These are phyloP conservation scores for Pilophorus perplexus DNA, from an alignment of 2,888 invertebrate genomes.

Conservation along the genomic window DNA sequence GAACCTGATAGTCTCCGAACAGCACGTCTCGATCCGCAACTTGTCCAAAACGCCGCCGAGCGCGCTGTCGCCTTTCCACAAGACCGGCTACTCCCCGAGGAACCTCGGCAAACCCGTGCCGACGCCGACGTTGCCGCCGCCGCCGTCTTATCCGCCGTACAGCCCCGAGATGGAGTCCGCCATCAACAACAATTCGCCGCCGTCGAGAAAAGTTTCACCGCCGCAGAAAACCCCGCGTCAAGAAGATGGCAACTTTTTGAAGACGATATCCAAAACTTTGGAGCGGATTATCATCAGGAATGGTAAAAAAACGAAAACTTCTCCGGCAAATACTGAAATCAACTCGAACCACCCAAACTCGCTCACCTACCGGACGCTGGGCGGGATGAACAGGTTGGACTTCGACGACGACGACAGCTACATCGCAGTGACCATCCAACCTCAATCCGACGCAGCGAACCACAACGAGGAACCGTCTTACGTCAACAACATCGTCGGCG, in stretches of 20 bases:
- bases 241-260: slow-evolving; percentile 47
- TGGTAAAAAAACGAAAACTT: slow-evolving; percentile 41
- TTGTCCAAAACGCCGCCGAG: slow-evolving; percentile 18
- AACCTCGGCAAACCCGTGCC: slow-evolving; percentile 43
- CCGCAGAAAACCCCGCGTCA: not conserved
- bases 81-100: slow-evolving; percentile 36
- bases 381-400: slow-evolving; percentile 2
- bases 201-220: slow-evolving; percentile 4
- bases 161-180: slow-evolving; percentile 42
- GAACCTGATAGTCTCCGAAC: slow-evolving; percentile 59
- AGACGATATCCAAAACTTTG: slow-evolving; percentile 48
- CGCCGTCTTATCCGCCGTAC: slow-evolving; percentile 21
- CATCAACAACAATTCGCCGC: slow-evolving; percentile 45
- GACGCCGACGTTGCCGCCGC: slow-evolving; percentile 40
- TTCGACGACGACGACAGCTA: slow-evolving; percentile 1
- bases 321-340: not conserved
- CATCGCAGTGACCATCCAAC: slow-evolving; percentile 17
- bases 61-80: slow-evolving; percentile 46
- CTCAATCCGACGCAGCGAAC: slow-evolving; percentile 13
- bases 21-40: not conserved
- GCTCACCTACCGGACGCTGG: slow-evolving; percentile 5
- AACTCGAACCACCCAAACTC: not conserved
- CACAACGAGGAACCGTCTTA: slow-evolving; percentile 27
- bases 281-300: slow-evolving; percentile 47
- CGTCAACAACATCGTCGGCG: slow-evolving; percentile 11